phyloP scores from a whole-genome alignment of 2,797 vertebrate species.

The Simalia tracyae region DNA sequence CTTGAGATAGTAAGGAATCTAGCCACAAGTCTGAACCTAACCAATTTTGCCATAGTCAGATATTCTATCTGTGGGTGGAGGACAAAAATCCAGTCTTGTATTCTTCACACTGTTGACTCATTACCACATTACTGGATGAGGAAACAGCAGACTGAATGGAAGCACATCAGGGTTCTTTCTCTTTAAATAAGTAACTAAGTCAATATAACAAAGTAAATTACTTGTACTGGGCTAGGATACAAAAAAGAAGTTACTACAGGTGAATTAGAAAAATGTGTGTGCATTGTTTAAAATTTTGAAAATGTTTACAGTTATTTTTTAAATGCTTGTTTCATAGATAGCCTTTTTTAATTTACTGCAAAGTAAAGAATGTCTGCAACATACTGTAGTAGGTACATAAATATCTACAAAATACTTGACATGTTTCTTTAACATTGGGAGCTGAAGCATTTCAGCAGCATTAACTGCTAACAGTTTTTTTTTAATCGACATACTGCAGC shows the following conservation, averaged over 20 bases:
- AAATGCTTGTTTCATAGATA: background rate
- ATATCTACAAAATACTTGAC: background rate
- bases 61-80: background rate
- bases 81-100: background rate
- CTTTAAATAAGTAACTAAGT: background rate
- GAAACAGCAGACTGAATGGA: background rate
- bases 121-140: background rate
- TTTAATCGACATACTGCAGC: background rate
- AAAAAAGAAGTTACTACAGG: background rate
- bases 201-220: background rate
- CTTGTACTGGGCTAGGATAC: background rate
- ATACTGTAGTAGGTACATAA: background rate
- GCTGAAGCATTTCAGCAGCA: background rate
- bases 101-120: background rate
- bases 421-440: background rate
- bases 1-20: background rate
- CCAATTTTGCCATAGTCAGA: conserved; percentile 2
- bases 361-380: background rate
- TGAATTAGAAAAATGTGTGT: background rate
- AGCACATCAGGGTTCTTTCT: background rate
- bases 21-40: background rate
- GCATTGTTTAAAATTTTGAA: background rate
- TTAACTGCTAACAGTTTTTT: background rate
- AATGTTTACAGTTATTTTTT: background rate
- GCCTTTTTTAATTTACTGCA: background rate